A percentile compares a stretch with the other conserved stretches of the same genome.
Conservation (phyloP, 92 coral and sea anemone genomes). For the Zoanthus solanderi region DNA sequence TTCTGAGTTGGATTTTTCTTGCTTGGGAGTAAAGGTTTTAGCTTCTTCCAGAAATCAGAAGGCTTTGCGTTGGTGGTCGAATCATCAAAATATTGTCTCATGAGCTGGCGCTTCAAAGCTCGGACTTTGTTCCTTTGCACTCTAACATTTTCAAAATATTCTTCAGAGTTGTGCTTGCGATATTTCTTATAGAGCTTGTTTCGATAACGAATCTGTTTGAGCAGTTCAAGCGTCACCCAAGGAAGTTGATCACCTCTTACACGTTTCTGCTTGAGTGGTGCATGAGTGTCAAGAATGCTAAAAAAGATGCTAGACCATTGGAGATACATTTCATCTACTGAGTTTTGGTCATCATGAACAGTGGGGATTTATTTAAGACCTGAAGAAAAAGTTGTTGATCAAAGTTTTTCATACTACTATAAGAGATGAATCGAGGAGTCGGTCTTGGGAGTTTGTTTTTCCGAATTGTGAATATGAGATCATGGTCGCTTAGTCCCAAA, state of each 20-base stretch:
- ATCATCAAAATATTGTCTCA: conserved; percentile 39
- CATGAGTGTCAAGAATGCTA: conserved; percentile 25
- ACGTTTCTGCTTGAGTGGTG: conserved; percentile 44
- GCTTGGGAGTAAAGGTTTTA: conserved; percentile 54
- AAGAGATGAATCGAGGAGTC: too few species aligned
- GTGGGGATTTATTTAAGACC: background rate
- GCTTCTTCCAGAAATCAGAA: conserved; percentile 58
- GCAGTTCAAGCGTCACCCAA: conserved; percentile 36
- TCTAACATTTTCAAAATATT: conserved; percentile 25
- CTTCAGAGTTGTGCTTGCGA: conserved; percentile 29
- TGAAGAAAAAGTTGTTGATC: background rate
- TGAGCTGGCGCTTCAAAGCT: conserved; percentile 26
- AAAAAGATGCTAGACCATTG: background rate
- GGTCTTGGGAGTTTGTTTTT: conserved; percentile 10
- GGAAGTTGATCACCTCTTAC: conserved; percentile 39
- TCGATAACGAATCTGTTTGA: conserved; percentile 29
- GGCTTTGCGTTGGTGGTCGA: conserved; percentile 20
- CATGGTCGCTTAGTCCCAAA: conserved; percentile 29
- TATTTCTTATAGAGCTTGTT: conserved; percentile 41
- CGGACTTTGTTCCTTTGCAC: conserved; percentile 34
- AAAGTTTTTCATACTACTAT: too few species aligned
- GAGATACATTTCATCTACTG: too few species aligned
- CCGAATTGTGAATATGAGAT: background rate
- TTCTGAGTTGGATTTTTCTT: conserved; percentile 32
- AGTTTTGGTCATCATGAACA: too few species aligned